Conservation (phyloP, 2,888 invertebrate genomes). For the Cerceris ruficornis region DNA sequence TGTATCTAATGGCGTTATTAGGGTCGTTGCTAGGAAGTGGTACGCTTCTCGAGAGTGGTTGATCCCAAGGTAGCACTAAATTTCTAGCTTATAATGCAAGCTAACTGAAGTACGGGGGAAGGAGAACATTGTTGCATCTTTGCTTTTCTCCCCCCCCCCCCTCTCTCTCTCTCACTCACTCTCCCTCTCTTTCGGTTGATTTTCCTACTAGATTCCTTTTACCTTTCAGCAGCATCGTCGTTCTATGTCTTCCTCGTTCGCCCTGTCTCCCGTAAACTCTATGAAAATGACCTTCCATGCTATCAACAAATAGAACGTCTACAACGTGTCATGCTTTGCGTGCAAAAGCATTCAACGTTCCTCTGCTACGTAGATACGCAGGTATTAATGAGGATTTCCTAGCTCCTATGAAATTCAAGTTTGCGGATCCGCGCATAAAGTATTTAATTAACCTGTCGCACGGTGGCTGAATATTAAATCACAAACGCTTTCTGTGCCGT, state of each 20-base stretch:
- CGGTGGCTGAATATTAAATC: conserved; percentile 35
- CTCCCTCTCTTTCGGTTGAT: background rate
- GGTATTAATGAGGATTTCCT: conserved; percentile 63
- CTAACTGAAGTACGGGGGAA: conserved; percentile 68
- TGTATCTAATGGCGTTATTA: conserved; percentile 80
- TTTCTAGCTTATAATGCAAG: conserved; percentile 76
- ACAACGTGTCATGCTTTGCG: conserved; percentile 36
- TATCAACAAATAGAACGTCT: conserved; percentile 54
- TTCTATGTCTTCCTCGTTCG: conserved; percentile 14
- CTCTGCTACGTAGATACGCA: conserved; percentile 22
- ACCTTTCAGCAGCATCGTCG: background rate
- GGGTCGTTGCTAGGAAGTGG: conserved; percentile 74
- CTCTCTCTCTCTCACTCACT: conserved; percentile 1
- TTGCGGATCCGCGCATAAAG: conserved; percentile 54
- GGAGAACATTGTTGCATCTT: conserved; percentile 64
- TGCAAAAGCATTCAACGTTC: conserved; percentile 47
- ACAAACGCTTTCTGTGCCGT: background rate
- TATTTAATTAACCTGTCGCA: conserved; percentile 66
- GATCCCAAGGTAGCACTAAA: conserved; percentile 77
- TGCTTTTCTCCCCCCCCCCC: conserved; percentile 32
- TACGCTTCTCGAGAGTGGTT: conserved; percentile 71
- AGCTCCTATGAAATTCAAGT: conserved; percentile 45
- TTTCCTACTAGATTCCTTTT: background rate
- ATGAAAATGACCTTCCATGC: conserved; percentile 48
- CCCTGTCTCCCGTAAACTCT: conserved; percentile 29